phyloP scores from a whole-genome alignment of 2,113 vertebrate species.

The Menidia beryllina region DNA sequence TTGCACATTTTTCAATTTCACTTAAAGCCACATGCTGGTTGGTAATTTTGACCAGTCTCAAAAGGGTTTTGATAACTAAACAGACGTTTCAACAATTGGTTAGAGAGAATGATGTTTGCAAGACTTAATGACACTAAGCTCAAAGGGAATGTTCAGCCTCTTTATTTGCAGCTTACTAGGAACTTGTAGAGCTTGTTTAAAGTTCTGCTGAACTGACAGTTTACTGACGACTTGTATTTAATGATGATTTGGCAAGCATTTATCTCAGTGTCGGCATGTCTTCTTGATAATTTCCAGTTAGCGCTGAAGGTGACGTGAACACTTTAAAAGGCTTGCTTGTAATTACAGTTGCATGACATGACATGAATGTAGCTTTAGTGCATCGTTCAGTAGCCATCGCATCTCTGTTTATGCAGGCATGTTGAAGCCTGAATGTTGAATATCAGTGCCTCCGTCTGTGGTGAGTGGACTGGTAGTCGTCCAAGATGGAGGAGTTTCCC shows the following conservation, averaged over 20 bases:
- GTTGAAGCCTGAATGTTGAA: conserved; percentile 26
- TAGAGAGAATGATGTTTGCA: no score
- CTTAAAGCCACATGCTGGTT: background rate
- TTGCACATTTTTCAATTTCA: background rate
- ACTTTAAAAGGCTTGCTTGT: background rate
- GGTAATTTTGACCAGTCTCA: background rate
- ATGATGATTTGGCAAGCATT: no score
- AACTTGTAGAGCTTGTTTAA: background rate
- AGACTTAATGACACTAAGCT: background rate
- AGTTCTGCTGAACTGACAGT: background rate
- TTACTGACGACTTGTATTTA: no score
- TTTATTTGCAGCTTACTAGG: background rate
- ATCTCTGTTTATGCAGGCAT: conserved; percentile 14
- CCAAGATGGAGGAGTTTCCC: conserved; percentile 65
- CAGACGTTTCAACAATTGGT: no score
- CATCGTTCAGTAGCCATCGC: background rate
- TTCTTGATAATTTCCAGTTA: no score
- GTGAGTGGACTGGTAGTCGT: conserved; percentile 29
- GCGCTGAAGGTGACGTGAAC: background rate
- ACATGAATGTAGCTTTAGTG: background rate
- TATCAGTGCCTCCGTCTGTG: conserved; percentile 23
- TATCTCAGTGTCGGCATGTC: no score
- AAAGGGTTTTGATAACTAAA: background rate
- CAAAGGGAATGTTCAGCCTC: background rate
- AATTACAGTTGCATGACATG: background rate